Base-by-base conservation (phyloP, 2,888 invertebrate species). In the Nemurella pictetii region DNA sequence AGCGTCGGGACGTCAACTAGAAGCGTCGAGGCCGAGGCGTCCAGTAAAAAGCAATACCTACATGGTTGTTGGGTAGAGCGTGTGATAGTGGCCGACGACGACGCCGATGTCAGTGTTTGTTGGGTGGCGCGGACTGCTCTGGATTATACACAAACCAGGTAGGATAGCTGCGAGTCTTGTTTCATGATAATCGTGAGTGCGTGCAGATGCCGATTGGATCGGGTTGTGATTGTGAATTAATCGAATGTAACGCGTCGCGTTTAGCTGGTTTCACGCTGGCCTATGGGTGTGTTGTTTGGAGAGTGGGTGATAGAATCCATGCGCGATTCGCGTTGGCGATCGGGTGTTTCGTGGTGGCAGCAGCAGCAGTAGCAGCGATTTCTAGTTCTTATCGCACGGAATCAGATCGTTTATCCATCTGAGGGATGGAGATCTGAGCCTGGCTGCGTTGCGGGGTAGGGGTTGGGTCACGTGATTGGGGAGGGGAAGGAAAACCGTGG, bases 1-100 rank as follows among this genome's bases (percentile, higher is more conserved):
- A 26, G 28, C 75, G 75, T 28, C 75, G 75, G 26, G 75, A 75
- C 75, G 75, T 75, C 75, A 75, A 25, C 25, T n/a, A 26, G 75
- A 75, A 25, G 75, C 75, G 75, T 75, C 28, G 75, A 25, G 15
- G 55, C 9, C 9, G 9, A 15, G 27, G 75, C 27, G 75, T 75
- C 7, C 75, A 26, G 12, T 75, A 26, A 75, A 20, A 27, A 75
- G 75, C 75, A 75, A 75, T 75, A 75, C 7, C n/a, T n/a, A 36
- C 26, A 75, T 75, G 75, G 75, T 75, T 4, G 26, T 27, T 75
- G 75, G 25, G 20, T 35, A 35, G 9, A 55, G 55, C 55, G 55
- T 55, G 3, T 55, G 27, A 75, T 26, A 75, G 75, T 75, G 75
- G 75, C 75, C 26, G 27, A n/a, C 28, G 75, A 9, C 55, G 55